A percentile compares a stretch with the other conserved stretches of the same genome.
Evolutionary conservation across 2,113 vertebrate species (phyloP).

Genomic region (Dromaius novaehollandiae): DNA sequence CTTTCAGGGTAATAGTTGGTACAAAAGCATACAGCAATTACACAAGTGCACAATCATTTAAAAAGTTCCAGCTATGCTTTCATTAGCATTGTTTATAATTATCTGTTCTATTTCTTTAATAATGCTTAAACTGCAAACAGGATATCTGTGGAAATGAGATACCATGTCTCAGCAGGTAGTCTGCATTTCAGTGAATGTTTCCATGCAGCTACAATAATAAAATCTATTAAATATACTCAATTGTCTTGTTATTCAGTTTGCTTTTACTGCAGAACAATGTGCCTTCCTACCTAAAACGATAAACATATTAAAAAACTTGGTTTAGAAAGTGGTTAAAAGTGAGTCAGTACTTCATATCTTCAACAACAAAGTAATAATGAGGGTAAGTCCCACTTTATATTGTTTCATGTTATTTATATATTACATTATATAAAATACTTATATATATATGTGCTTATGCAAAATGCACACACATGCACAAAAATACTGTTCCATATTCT

Average conservation of each 20-base stretch:
- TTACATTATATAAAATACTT: not conserved
- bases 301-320: not conserved
- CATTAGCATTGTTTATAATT: slow-evolving; percentile 8
- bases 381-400: not conserved
- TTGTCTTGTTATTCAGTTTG: not conserved
- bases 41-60: slow-evolving; percentile 30
- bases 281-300: not conserved
- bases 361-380: not conserved
- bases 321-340: not conserved
- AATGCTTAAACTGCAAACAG: slow-evolving; percentile 20
- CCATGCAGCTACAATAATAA: not conserved
- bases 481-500: not conserved
- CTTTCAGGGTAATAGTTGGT: not conserved
- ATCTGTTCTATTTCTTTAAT: not conserved
- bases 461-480: not conserved
- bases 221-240: not conserved
- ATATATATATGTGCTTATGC: not conserved
- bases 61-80: not conserved
- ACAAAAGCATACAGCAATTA: not conserved
- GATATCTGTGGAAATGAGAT: slow-evolving; percentile 9
- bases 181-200: not conserved
- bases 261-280: not conserved
- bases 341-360: not conserved
- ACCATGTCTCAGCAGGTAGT: slow-evolving; percentile 13
- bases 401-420: not conserved